A percentile compares a stretch with the other conserved stretches of the same genome.
Evolutionary conservation across 2,797 vertebrate species (phyloP).

Genomic region (Xiphorhynchus erythropygius): DNA sequence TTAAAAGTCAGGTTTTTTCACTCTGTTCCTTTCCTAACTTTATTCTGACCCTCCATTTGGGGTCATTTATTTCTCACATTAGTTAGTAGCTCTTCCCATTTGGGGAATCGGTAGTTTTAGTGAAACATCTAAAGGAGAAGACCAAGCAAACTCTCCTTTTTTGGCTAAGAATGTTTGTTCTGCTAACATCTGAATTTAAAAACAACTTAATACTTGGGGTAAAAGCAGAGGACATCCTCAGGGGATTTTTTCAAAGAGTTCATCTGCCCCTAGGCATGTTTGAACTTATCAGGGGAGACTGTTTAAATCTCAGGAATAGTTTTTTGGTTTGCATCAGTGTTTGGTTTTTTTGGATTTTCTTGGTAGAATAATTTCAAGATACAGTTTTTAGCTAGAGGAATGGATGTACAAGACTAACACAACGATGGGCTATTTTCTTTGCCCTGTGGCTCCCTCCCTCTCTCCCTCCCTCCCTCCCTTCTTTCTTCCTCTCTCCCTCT

Average conservation of each 20-base stretch:
- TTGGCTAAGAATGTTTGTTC: slow-evolving; percentile 61
- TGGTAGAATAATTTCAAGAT: not conserved
- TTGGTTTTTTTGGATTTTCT: not conserved
- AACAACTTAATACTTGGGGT: slow-evolving; percentile 52
- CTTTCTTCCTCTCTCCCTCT: fast-evolving
- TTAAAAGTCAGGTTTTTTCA: slow-evolving; percentile 16
- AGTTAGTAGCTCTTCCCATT: slow-evolving; percentile 12
- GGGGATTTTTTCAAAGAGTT: slow-evolving; percentile 25
- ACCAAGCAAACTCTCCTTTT: slow-evolving; percentile 63
- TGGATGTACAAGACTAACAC: not conserved
- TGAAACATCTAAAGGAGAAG: slow-evolving; percentile 50
- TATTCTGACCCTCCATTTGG: slow-evolving; percentile 25
- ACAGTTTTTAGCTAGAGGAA: not conserved
- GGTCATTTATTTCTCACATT: slow-evolving; percentile 60
- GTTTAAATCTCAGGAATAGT: not conserved
- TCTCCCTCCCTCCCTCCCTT: too few species aligned
- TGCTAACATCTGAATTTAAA: slow-evolving; percentile 50
- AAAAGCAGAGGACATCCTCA: slow-evolving; percentile 35
- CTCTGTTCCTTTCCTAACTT: slow-evolving; percentile 14
- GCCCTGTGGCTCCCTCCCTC: not conserved
- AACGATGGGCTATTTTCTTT: not conserved
- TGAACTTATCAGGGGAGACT: slow-evolving; percentile 10
- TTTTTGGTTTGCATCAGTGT: not conserved
- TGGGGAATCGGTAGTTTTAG: slow-evolving; percentile 50
- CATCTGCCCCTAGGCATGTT: not conserved